These are phyloP conservation scores for Microcebus tavaratra DNA, from an alignment of 2,113 vertebrate genomes.

Conservation along the genomic window DNA sequence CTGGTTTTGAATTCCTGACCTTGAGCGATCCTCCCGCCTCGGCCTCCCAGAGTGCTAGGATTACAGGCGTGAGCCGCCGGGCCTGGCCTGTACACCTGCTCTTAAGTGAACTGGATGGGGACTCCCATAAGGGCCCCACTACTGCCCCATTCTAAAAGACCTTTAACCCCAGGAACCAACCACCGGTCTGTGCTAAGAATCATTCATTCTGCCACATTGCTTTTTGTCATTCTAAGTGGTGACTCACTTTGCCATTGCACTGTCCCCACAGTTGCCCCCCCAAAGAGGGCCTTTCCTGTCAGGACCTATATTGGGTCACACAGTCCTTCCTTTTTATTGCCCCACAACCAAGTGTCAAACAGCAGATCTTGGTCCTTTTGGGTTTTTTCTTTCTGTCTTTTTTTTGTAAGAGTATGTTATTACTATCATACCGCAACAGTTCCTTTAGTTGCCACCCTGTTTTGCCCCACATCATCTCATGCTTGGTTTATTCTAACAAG, in stretches of 20 bases:
- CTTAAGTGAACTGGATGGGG: background rate
- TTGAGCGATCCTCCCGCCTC: no score
- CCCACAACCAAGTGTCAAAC: background rate
- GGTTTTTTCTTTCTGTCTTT: background rate
- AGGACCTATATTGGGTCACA: background rate
- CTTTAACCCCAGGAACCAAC: background rate
- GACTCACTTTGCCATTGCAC: constrained; percentile 17
- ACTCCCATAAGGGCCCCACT: background rate
- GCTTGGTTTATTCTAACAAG: background rate
- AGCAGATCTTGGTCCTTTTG: background rate
- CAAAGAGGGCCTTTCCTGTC: background rate
- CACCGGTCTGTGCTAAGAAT: background rate
- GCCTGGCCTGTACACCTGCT: background rate
- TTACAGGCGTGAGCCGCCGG: no score
- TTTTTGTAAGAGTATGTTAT: background rate
- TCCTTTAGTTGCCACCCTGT: background rate
- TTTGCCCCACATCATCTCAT: background rate
- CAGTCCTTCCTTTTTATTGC: background rate
- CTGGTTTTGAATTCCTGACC: no score
- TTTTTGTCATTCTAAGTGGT: constrained; percentile 4
- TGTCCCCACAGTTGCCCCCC: background rate
- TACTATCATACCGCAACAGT: background rate
- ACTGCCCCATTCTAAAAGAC: background rate
- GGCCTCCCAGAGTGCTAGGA: no score
- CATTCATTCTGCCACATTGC: background rate